Evolutionary conservation across 2,113 vertebrate genomes (phyloP).

Genomic region (Cinclus cinclus): DNA sequence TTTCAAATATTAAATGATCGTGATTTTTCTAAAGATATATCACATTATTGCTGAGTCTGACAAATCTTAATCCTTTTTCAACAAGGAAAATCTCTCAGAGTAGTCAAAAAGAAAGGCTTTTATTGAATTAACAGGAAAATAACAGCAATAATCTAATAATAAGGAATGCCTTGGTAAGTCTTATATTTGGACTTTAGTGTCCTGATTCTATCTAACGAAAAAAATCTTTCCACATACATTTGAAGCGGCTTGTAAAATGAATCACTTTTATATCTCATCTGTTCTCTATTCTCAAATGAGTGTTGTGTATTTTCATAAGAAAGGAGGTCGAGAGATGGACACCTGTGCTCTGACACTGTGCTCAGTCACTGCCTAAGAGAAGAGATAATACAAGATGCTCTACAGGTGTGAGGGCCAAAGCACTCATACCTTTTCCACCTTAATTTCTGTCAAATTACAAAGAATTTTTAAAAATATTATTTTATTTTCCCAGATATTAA

Average conservation of each 20-base stretch:
- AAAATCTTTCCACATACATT: not conserved
- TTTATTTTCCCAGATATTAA: not conserved
- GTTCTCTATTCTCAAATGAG: not conserved
- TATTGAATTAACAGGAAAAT: conserved; percentile 6
- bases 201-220: not conserved
- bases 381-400: not conserved
- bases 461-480: not conserved
- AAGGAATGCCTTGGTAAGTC: not conserved
- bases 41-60: not conserved
- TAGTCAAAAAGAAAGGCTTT: not conserved
- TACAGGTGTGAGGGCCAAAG: not conserved
- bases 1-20: not conserved
- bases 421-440: not conserved
- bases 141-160: not conserved
- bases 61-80: not conserved
- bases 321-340: not conserved
- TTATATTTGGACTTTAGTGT: not conserved
- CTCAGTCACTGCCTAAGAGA: not conserved
- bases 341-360: not conserved
- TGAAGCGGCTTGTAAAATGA: not conserved
- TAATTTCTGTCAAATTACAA: not conserved
- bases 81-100: not conserved
- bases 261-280: not conserved
- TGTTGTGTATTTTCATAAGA: not conserved
- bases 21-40: not conserved